phyloP scores from a whole-genome alignment of 2,888 invertebrate species.

The Ellobium chinense region DNA sequence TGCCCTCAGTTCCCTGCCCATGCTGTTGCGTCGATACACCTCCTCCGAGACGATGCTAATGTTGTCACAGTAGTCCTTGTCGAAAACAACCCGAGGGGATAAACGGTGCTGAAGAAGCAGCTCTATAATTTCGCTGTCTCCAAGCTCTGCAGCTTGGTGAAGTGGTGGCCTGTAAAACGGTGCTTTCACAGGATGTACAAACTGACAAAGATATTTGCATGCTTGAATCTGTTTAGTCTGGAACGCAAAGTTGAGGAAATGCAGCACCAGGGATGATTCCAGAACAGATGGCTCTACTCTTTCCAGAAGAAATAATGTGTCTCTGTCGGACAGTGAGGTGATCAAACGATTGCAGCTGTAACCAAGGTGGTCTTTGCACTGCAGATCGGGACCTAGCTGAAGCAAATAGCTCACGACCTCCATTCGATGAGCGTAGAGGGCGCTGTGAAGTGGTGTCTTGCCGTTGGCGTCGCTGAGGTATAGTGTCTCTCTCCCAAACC shows the following conservation, averaged over 20 bases:
- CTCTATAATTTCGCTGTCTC: constrained; percentile 45
- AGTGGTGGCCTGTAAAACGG: constrained; percentile 46
- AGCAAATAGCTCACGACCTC: constrained; percentile 52
- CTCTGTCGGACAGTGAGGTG: constrained; percentile 28
- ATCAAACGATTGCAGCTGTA: constrained; percentile 52
- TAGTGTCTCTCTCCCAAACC: constrained; percentile 51
- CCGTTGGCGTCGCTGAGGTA: constrained; percentile 48
- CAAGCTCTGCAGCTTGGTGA: constrained; percentile 50
- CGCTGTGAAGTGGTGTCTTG: constrained; percentile 54
- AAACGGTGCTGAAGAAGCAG: constrained; percentile 21
- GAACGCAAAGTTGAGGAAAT: constrained; percentile 40
- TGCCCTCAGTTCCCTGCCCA: neutral
- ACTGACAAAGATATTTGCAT: constrained; percentile 37
- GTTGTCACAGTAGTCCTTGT: constrained; percentile 30
- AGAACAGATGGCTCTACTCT: constrained; percentile 48
- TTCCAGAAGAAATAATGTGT: constrained; percentile 46
- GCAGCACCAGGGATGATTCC: constrained; percentile 43
- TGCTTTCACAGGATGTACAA: constrained; percentile 33
- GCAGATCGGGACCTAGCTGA: constrained; percentile 52
- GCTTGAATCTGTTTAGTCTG: constrained; percentile 22
- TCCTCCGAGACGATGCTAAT: constrained; percentile 6
- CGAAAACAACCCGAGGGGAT: neutral
- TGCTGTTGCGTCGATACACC: neutral
- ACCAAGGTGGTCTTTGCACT: constrained; percentile 48
- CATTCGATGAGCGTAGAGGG: constrained; percentile 40